Evolutionary conservation across 2,888 invertebrate species (phyloP).

Genomic region (Agrochola litura): DNA sequence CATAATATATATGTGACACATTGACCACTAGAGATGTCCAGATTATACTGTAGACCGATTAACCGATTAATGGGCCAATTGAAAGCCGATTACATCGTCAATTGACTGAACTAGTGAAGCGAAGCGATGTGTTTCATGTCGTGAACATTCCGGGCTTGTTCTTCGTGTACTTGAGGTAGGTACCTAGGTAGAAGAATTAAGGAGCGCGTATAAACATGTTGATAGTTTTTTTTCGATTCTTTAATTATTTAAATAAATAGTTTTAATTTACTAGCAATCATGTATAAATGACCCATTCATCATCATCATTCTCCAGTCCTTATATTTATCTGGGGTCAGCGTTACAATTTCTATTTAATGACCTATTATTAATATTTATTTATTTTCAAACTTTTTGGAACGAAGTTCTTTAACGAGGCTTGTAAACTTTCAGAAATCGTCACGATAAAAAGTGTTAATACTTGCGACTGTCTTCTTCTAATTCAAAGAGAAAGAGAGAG

Average conservation of each 20-base stretch:
- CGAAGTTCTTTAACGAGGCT: too few species aligned
- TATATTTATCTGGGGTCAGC: too few species aligned
- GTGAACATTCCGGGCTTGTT: conserved; percentile 4
- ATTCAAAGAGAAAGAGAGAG: too few species aligned
- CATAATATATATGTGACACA: not conserved
- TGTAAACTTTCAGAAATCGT: too few species aligned
- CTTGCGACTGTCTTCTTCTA: too few species aligned
- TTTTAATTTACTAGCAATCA: not conserved
- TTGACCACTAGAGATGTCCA: conserved; percentile 33
- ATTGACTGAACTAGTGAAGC: conserved; percentile 41
- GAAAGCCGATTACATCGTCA: conserved; percentile 55
- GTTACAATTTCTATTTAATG: too few species aligned
- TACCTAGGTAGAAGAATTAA: not conserved
- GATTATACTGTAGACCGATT: conserved; percentile 51
- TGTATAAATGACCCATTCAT: too few species aligned
- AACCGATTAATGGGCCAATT: conserved; percentile 55
- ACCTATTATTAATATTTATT: too few species aligned
- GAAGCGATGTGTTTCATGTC: conserved; percentile 22
- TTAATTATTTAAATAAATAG: not conserved
- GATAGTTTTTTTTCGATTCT: too few species aligned
- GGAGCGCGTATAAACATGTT: not conserved
- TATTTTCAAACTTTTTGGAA: not conserved
- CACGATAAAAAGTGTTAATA: too few species aligned
- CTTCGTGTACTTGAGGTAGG: not conserved
- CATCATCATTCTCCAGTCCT: too few species aligned